phyloP scores from a whole-genome alignment of 53 echinoderm and acorn worm genomes.

The Holothuria leucospilota region DNA sequence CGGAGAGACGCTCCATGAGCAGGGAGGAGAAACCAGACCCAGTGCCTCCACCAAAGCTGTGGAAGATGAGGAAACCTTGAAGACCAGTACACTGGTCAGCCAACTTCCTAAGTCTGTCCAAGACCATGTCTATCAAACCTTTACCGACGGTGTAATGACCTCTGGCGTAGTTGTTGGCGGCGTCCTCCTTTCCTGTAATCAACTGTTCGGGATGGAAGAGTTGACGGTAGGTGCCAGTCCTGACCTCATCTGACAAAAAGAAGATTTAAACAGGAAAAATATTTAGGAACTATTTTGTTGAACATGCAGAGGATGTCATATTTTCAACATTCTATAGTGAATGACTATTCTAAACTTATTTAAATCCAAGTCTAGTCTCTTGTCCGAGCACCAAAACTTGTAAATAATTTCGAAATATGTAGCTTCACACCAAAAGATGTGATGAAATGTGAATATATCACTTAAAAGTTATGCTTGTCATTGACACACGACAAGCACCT shows the following conservation, averaged over 20 bases:
- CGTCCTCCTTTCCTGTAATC: conserved; percentile 76
- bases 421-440: too few species aligned
- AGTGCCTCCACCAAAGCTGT: conserved; percentile 71
- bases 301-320: too few species aligned
- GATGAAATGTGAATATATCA: too few species aligned
- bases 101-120: conserved; percentile 53
- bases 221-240: conserved; percentile 45
- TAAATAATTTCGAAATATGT: too few species aligned
- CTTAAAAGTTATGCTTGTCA: too few species aligned
- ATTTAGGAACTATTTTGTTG: too few species aligned
- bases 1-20: conserved; percentile 59
- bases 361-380: too few species aligned
- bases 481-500: too few species aligned
- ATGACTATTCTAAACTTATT: too few species aligned
- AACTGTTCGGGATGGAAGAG: conserved; percentile 69
- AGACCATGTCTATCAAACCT: conserved; percentile 5
- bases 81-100: conserved; percentile 71
- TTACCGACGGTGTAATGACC: conserved; percentile 60
- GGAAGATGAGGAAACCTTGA: conserved; percentile 68
- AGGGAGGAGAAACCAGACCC: conserved; percentile 54
- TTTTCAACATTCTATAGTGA: too few species aligned
- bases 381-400: too few species aligned
- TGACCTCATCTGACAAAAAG: conserved; percentile 43
- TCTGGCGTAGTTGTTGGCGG: conserved; percentile 74
- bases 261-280: not conserved